These are phyloP conservation scores for Halictus rubicundus DNA, from an alignment of 1,140 invertebrate species.

Conservation along the genomic window DNA sequence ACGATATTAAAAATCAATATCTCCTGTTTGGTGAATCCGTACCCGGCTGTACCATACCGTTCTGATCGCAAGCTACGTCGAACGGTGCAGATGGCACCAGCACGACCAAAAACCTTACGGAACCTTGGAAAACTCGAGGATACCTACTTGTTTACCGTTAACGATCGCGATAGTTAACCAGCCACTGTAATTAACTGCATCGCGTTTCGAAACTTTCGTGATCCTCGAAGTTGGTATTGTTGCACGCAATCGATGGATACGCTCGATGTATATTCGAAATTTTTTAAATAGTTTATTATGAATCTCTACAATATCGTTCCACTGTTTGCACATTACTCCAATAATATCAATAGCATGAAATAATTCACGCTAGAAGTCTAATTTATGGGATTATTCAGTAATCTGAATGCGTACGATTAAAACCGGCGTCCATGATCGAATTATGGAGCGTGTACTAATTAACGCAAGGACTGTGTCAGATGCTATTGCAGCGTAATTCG, in stretches of 20 bases:
- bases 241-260: too few relatives aligned
- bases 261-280: too few relatives aligned
- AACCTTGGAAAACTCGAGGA: too few relatives aligned
- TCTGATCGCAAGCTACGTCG: background rate
- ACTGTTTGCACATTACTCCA: background rate
- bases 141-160: too few relatives aligned
- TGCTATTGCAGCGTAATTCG: slow-evolving; percentile 21
- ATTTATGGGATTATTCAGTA: background rate
- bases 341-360: slow-evolving; percentile 5
- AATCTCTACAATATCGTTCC: background rate
- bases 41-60: slow-evolving; percentile 48
- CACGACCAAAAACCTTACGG: background rate
- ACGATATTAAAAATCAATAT: slow-evolving; percentile 65
- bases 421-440: slow-evolving; percentile 25
- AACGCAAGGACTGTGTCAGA: slow-evolving; percentile 32
- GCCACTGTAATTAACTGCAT: too few relatives aligned
- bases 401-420: background rate
- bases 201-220: too few relatives aligned
- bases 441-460: slow-evolving; percentile 23
- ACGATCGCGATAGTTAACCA: too few relatives aligned
- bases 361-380: background rate
- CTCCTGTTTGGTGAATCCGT: slow-evolving; percentile 50
- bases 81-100: background rate
- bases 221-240: too few relatives aligned
- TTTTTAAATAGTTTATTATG: background rate